Evolutionary conservation across 2,797 vertebrate genomes (phyloP).

Genomic region (Champsocephalus esox): DNA sequence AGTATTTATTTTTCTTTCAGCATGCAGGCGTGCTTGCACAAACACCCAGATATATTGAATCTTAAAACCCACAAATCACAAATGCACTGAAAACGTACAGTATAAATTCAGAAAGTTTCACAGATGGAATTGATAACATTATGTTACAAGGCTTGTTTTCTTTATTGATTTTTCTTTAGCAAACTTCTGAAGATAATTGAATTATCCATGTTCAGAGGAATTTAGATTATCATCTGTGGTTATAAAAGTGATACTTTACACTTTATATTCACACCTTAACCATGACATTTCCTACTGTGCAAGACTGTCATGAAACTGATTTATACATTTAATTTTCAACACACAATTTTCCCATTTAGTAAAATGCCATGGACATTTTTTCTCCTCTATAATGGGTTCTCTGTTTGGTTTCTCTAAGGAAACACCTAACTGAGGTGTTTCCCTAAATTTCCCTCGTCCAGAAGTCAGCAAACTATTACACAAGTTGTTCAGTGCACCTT

Average conservation of each 20-base stretch:
- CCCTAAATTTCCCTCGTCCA: slow-evolving; percentile 27
- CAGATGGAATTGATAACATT: neutral
- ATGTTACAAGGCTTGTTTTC: neutral
- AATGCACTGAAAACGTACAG: slow-evolving; percentile 24
- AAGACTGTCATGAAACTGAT: slow-evolving; percentile 6
- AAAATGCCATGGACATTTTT: neutral
- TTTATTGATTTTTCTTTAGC: too few relatives aligned
- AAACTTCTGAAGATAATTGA: slow-evolving; percentile 15
- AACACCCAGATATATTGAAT: slow-evolving; percentile 42
- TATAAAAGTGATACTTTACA: slow-evolving; percentile 18
- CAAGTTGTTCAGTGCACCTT: slow-evolving; percentile 43
- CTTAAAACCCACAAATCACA: slow-evolving; percentile 36
- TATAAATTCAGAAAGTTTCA: slow-evolving; percentile 8
- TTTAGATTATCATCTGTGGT: slow-evolving; percentile 8
- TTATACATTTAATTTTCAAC: slow-evolving; percentile 8
- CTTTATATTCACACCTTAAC: slow-evolving; percentile 14
- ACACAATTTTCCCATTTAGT: slow-evolving; percentile 22
- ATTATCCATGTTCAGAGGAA: slow-evolving; percentile 24
- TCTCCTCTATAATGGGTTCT: slow-evolving; percentile 27
- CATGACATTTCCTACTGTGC: slow-evolving; percentile 5
- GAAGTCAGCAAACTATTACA: slow-evolving; percentile 28
- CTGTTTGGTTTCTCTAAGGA: slow-evolving; percentile 34
- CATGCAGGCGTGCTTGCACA: slow-evolving; percentile 11
- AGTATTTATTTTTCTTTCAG: slow-evolving; percentile 42
- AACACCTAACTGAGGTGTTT: slow-evolving; percentile 35